A percentile compares a stretch with the other conserved stretches of the same genome.
These are phyloP conservation scores for Abscondita cerata DNA, from an alignment of 2,888 invertebrate species.

Conservation along the genomic window DNA sequence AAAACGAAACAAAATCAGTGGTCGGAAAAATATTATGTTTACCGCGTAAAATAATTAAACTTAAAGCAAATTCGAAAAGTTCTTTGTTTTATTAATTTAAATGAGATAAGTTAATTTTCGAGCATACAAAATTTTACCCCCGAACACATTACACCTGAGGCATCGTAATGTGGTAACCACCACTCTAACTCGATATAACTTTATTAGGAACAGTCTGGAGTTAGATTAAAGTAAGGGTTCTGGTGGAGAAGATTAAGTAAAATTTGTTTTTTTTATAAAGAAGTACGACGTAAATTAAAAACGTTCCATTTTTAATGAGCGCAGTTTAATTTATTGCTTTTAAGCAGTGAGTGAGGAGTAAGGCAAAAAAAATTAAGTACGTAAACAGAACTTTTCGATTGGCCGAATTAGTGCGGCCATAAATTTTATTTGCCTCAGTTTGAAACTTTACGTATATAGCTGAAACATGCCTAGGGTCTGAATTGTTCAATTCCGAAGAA, in stretches of 20 bases:
- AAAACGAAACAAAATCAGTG: no score
- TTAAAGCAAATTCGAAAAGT: neutral
- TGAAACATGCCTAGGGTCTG: constrained; percentile 20
- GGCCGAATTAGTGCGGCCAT: constrained; percentile 25
- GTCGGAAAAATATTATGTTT: no score
- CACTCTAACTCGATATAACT: constrained; percentile 11
- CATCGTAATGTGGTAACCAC: constrained; percentile 11
- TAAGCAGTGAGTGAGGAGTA: neutral
- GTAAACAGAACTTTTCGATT: constrained; percentile 29
- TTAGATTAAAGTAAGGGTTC: constrained; percentile 6
- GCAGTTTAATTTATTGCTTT: constrained; percentile 3
- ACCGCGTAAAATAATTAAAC: neutral
- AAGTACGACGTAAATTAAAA: constrained; percentile 4
- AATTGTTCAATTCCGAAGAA: constrained; percentile 28
- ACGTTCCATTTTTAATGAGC: constrained; percentile 1
- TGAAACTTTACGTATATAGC: constrained; percentile 26
- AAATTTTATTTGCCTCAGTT: constrained; percentile 27
- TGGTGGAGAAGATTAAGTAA: constrained; percentile 4
- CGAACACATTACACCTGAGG: constrained; percentile 7
- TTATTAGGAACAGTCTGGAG: neutral
- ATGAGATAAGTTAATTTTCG: neutral
- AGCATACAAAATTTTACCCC: constrained; percentile 11
- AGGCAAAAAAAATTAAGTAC: constrained; percentile 18
- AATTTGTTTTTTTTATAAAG: constrained; percentile 5
- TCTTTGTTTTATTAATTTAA: neutral